Evolutionary conservation across 2,888 invertebrate species (phyloP), one percentile per base, ranked within the genome.

Genomic region (Protula sp.): DNA sequence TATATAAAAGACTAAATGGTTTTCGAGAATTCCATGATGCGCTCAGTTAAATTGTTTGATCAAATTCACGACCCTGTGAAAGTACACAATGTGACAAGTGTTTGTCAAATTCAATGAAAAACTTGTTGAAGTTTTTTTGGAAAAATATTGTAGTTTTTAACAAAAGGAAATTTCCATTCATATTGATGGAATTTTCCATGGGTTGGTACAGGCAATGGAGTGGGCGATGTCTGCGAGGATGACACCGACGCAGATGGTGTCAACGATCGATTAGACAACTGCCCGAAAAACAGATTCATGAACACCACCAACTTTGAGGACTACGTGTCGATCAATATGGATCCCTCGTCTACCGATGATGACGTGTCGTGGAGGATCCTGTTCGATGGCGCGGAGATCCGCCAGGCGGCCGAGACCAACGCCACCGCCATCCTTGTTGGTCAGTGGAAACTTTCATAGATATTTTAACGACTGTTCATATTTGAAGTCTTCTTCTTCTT

Each of bases 321-420:
- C 57, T 94, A 91, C 76, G 90, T 90, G 80, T 59, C 63, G 1
- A 64, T 71, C 19, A 50, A n/a, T 50, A 26, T 50, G 14, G 38
- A 97, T 82, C 95, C 95, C 0, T 57, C 31, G 74, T 90, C 89
- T 66, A 89, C 94, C 0, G 95, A 95, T 78, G 26, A 56, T 71
- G 95, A 95, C 82, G 95, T 95, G 0, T 88, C 91, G 75, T 97
- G 95, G 97, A 89, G 89, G 64, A 90, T 94, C 57, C 88, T 89
- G 70, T 90, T 93, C 72, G 87, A 92, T 73, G 95, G 94, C 0
- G 91, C 91, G 0, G 92, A 74, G 57, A 61, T 75, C 22, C 55
- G 67, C 29, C 74, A 74, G 54, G 58, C 65, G 14, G 60, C 65
- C 1, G 59, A 56, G 19, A 74, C 73, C 26, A 60, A 64, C 30